Percentiles rank a stretch among this genome's conserved stretches.
These are phyloP conservation scores for Henricia sp. DNA, from an alignment of 53 echinoderm and acorn worm genomes.

Conservation along the genomic window DNA sequence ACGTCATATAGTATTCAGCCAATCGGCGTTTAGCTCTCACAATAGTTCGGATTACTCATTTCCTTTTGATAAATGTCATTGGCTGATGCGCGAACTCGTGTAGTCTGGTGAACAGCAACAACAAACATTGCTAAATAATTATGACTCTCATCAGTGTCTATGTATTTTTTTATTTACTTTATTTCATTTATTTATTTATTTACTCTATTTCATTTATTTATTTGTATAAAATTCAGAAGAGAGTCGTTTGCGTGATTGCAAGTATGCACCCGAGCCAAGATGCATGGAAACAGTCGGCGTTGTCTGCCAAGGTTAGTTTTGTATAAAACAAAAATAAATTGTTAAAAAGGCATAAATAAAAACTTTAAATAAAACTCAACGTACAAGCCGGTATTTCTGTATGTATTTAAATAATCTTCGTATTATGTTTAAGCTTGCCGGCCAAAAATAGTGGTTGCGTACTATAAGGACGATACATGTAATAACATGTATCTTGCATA, in stretches of 20 bases:
- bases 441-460: too few relatives aligned
- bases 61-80: constrained; percentile 16
- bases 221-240: constrained; percentile 69
- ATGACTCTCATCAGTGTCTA: not conserved
- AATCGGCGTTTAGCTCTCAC: not conserved
- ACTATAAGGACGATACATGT: too few relatives aligned
- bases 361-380: too few relatives aligned
- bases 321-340: not conserved
- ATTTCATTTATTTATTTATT: not conserved
- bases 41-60: constrained; percentile 21
- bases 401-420: too few relatives aligned
- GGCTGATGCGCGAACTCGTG: constrained; percentile 2
- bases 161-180: not conserved
- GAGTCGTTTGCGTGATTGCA: constrained; percentile 30
- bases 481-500: too few relatives aligned
- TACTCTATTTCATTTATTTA: not conserved
- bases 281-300: constrained; percentile 56
- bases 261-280: constrained; percentile 21
- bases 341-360: too few relatives aligned
- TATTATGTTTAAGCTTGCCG: too few relatives aligned
- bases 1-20: not conserved
- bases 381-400: too few relatives aligned
- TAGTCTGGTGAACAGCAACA: not conserved
- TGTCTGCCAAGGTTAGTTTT: constrained; percentile 54
- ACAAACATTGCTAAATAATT: not conserved